Evolutionary conservation across 1,140 invertebrate genomes (phyloP).

Genomic region (Cydia strobilella): DNA sequence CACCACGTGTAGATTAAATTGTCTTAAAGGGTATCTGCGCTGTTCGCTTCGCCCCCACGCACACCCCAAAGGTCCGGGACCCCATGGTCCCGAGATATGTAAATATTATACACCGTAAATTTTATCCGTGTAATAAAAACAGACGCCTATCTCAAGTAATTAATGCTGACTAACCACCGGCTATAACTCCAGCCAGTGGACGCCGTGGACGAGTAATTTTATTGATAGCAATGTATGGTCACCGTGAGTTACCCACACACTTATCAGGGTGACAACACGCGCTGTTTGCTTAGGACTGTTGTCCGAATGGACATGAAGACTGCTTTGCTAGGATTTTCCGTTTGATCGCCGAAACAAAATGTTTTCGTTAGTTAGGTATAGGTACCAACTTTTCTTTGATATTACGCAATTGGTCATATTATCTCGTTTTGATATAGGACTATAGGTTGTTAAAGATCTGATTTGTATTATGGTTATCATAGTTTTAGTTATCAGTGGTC

Average conservation of each 20-base stretch:
- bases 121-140: slow-evolving; percentile 1
- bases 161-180: not conserved
- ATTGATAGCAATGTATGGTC: not conserved
- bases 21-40: too few species aligned
- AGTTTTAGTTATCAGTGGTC: too few species aligned
- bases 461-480: too few species aligned
- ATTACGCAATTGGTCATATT: not conserved
- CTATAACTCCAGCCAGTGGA: slow-evolving; percentile 1
- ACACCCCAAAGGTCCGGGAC: too few species aligned
- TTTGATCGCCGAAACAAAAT: not conserved
- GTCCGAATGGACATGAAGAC: not conserved
- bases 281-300: slow-evolving; percentile 13
- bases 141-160: not conserved
- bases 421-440: not conserved
- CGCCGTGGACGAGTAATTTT: slow-evolving; percentile 12
- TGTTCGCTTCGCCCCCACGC: too few species aligned
- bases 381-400: not conserved
- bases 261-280: slow-evolving; percentile 9
- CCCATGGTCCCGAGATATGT: too few species aligned
- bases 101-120: not conserved
- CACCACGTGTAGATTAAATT: too few species aligned
- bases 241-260: not conserved
- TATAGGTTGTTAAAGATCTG: not conserved
- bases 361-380: not conserved
- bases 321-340: not conserved